These are phyloP conservation scores for Synanceia verrucosa DNA, from an alignment of 2,797 vertebrate species.

Conservation along the genomic window DNA sequence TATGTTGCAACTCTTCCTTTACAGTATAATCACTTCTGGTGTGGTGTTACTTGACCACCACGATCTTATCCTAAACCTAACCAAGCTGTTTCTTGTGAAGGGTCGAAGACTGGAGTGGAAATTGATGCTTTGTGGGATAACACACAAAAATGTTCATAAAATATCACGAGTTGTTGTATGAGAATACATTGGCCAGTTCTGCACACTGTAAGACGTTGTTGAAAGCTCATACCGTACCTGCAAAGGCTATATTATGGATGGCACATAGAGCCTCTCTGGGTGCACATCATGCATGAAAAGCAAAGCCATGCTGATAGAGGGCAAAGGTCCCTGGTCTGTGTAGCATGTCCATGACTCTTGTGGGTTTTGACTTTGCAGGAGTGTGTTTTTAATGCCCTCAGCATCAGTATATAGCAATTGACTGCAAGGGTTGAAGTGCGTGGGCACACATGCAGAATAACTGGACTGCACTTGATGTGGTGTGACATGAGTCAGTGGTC, in stretches of 20 bases:
- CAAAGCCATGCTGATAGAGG: neutral
- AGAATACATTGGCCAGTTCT: too few relatives aligned
- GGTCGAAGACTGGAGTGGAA: too few relatives aligned
- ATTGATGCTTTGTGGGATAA: too few relatives aligned
- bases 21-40: too few relatives aligned
- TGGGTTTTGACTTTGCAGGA: constrained; percentile 14
- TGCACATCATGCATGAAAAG: neutral
- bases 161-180: too few relatives aligned
- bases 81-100: too few relatives aligned
- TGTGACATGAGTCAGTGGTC: constrained; percentile 24
- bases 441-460: constrained; percentile 34
- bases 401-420: constrained; percentile 1
- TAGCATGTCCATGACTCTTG: neutral
- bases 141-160: too few relatives aligned
- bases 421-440: constrained; percentile 1
- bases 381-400: neutral
- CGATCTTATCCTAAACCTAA: too few relatives aligned
- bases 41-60: too few relatives aligned
- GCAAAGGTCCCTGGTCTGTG: neutral
- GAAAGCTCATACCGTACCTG: too few relatives aligned
- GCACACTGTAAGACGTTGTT: too few relatives aligned
- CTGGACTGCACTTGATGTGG: constrained; percentile 16
- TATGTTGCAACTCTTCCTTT: too few relatives aligned
- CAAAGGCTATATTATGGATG: neutral
- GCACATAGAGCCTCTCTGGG: neutral